phyloP scores from a whole-genome alignment of 2,888 invertebrate species.

The Tinea pellionella region DNA sequence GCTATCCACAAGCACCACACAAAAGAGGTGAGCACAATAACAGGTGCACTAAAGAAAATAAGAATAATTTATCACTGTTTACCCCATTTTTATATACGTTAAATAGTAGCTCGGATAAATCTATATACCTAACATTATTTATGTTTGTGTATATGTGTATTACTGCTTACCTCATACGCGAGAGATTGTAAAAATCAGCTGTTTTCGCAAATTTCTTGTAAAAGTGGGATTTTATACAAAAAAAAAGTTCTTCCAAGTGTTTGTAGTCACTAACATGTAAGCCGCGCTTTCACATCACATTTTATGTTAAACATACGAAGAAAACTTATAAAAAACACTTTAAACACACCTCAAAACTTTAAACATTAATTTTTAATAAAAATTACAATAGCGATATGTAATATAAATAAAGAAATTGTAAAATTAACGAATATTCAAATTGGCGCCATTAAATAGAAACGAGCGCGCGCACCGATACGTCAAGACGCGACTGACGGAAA shows the following conservation, averaged over 20 bases:
- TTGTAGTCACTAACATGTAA: not conserved
- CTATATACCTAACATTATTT: too few relatives aligned
- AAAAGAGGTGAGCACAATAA: too few relatives aligned
- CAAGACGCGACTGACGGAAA: constrained; percentile 38
- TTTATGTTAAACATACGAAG: not conserved
- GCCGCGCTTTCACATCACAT: constrained; percentile 8
- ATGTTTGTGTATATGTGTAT: not conserved
- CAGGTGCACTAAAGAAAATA: too few relatives aligned
- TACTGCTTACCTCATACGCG: not conserved
- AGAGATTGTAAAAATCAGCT: not conserved
- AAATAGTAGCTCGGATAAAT: too few relatives aligned
- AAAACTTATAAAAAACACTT: not conserved
- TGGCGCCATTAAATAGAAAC: not conserved
- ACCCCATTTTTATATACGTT: too few relatives aligned
- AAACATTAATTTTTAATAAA: not conserved
- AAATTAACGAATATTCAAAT: not conserved
- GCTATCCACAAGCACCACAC: too few relatives aligned
- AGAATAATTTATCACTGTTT: too few relatives aligned
- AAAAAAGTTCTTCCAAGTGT: not conserved
- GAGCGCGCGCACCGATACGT: not conserved
- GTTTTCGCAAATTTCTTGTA: not conserved
- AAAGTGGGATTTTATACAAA: not conserved
- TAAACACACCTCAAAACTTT: not conserved
- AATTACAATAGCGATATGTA: not conserved
- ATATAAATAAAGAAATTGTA: not conserved